These are phyloP conservation scores for Perithous albicinctus DNA, from an alignment of 2,888 invertebrate genomes.

Conservation along the genomic window DNA sequence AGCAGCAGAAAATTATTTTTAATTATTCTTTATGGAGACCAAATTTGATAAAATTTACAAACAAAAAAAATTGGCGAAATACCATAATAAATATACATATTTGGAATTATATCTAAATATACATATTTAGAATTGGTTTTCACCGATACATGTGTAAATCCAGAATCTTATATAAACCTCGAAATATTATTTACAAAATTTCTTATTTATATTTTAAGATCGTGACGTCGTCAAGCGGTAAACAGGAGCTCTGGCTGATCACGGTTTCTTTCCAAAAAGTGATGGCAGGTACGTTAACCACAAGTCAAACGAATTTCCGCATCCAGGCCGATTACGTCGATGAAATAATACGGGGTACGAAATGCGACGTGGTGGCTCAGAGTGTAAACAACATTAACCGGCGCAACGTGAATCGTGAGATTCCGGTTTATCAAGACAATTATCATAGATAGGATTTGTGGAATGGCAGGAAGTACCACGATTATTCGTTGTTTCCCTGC, in stretches of 20 bases:
- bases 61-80: too few relatives aligned
- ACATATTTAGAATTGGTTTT: too few relatives aligned
- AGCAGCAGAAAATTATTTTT: too few relatives aligned
- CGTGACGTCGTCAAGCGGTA: conserved; percentile 63
- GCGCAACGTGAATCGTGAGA: neutral
- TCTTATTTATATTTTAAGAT: conserved; percentile 73
- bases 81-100: too few relatives aligned
- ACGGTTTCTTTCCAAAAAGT: conserved; percentile 79
- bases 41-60: too few relatives aligned
- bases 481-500: conserved; percentile 36
- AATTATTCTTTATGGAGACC: too few relatives aligned
- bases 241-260: conserved; percentile 80
- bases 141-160: neutral
- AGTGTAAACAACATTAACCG: conserved; percentile 36
- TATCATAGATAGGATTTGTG: conserved; percentile 72
- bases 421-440: neutral
- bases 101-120: too few relatives aligned
- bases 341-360: conserved; percentile 86
- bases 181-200: neutral
- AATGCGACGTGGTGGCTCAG: conserved; percentile 83
- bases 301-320: conserved; percentile 89
- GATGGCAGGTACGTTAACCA: conserved; percentile 78
- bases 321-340: conserved; percentile 88
- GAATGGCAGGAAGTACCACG: conserved; percentile 73
- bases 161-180: neutral